Evolutionary conservation across 2,113 vertebrate genomes (phyloP), one percentile per base, ranked within the genome.

Genomic region (Pipa parva): DNA sequence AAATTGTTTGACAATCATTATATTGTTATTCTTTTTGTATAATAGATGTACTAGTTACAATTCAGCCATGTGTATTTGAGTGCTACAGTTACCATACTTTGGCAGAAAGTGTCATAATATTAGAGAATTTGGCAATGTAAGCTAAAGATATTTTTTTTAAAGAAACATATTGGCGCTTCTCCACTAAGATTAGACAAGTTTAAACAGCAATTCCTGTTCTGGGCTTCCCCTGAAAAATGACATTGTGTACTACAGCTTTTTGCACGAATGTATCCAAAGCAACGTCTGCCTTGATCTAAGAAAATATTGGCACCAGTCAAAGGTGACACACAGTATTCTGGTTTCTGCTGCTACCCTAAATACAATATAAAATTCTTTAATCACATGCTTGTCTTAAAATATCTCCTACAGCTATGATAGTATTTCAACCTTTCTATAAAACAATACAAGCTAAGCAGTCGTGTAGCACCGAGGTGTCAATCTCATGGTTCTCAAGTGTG

Each of bases 221-320:
- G 57, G 65, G 65, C 57, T 69, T 69, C 65, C 65, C 65, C 65
- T 61, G 29, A 39, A 60, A 69, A 52, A 50, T 61, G 29, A 21
- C 48, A 39, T 31, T 57, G 18, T 45, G 31, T 31, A 18, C 31
- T 39, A 33, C 3, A 33, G 42, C 49, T 36, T 51, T 22, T 42
- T n/a, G 15, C 28, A 20, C 20, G 52, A 33, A 27, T 5, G 11
- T 7, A 36, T 50, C 37, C 15, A 54, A 52, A 9, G 24, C 46
- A n/a, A 20, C 24, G 59, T 31, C 57, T 52, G 65, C 24, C 51
- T 27, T 22, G 49, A 24, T 69, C 57, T 46, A 60, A 69, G 18
- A 58, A 50, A 42, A 45, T 28, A 60, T 36, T 51, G 45, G 45
- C 64, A 59, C 26, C 21, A 18, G 39, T 51, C 48, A 59, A 59